These are phyloP conservation scores for Julus scandinavius DNA, from an alignment of 2,888 invertebrate species.

Conservation along the genomic window DNA sequence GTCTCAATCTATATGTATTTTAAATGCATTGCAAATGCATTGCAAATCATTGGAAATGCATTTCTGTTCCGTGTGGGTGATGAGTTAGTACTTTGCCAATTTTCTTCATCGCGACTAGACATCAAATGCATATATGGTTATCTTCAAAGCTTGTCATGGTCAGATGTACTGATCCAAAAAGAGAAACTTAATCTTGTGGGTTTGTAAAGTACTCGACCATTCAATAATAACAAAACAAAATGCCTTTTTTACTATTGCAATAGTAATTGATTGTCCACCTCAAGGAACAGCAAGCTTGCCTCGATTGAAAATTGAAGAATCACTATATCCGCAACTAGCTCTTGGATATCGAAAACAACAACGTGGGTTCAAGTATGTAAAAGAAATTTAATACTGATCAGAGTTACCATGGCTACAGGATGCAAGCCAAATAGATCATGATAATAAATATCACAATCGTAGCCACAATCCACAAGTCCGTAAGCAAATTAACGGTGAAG, in stretches of 20 bases:
- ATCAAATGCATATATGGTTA: not conserved
- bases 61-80: no score
- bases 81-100: not conserved
- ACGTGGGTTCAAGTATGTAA: not conserved
- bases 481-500: not conserved
- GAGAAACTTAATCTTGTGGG: not conserved
- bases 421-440: not conserved
- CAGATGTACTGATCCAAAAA: not conserved
- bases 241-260: not conserved
- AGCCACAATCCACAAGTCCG: no score
- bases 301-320: not conserved
- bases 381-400: slow-evolving; percentile 28
- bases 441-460: not conserved
- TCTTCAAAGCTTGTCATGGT: not conserved
- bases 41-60: no score
- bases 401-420: not conserved
- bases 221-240: not conserved
- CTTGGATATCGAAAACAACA: slow-evolving; percentile 36
- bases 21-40: no score
- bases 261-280: slow-evolving; percentile 25
- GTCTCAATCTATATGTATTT: no score
- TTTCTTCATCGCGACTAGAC: not conserved
- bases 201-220: not conserved
- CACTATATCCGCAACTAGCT: not conserved
- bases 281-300: not conserved